phyloP scores from a whole-genome alignment of 2,797 vertebrate genomes.

The Scarus forsteni region DNA sequence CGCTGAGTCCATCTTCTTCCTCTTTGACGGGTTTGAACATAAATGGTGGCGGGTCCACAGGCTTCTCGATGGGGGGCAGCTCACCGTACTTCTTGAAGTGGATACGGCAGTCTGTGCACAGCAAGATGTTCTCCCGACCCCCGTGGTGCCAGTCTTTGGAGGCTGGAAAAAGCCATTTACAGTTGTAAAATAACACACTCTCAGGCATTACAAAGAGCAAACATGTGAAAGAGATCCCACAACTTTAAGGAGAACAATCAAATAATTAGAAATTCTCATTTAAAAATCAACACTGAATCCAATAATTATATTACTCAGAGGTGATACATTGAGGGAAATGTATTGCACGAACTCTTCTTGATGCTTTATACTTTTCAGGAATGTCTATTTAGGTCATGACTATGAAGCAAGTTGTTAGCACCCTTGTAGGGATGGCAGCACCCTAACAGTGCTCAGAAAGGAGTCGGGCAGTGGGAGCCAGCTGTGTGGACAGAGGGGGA shows the following conservation, averaged over 20 bases:
- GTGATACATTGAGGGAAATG: slow-evolving; percentile 1
- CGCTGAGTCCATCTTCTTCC: slow-evolving; percentile 98
- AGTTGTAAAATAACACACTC: slow-evolving; percentile 64
- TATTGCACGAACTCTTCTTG: neutral
- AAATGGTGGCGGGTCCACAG: slow-evolving; percentile 97
- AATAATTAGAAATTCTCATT: neutral
- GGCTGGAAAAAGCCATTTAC: slow-evolving; percentile 83
- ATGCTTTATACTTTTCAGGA: slow-evolving; percentile 6
- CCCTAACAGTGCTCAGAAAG: slow-evolving; percentile 70
- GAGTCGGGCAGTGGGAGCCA: slow-evolving; percentile 65
- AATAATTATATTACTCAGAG: neutral
- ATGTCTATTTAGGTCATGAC: slow-evolving; percentile 38
- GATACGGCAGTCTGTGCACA: slow-evolving; percentile 98
- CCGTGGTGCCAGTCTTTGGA: slow-evolving; percentile 99
- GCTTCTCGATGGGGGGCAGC: slow-evolving; percentile 98
- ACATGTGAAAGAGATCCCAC: slow-evolving; percentile 35
- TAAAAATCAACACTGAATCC: slow-evolving; percentile 9
- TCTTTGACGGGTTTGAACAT: slow-evolving; percentile 99
- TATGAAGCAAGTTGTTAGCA: slow-evolving; percentile 52
- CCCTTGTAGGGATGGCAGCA: slow-evolving; percentile 54
- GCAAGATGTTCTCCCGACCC: slow-evolving; percentile 97
- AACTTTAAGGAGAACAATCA: slow-evolving; percentile 3
- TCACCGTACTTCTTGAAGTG: slow-evolving; percentile 99
- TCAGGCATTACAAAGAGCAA: slow-evolving; percentile 34
- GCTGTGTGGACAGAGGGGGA: slow-evolving; percentile 75